Evolutionary conservation across 2,113 vertebrate genomes (phyloP).

Genomic region (Ibidorhyncha struthersii): DNA sequence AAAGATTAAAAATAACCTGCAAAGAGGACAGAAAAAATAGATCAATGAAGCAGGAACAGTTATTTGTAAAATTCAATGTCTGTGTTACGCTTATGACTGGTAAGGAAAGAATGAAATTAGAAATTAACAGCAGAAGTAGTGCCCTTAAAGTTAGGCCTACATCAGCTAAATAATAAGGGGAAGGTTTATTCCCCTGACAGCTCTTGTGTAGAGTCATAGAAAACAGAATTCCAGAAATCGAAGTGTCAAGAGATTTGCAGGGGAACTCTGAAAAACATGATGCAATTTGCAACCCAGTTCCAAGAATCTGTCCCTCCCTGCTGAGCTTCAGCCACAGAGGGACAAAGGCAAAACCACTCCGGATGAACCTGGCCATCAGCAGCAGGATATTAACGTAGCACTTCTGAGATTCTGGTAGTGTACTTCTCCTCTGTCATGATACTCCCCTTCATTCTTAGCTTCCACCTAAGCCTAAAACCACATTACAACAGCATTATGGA

Average conservation of each 20-base stretch:
- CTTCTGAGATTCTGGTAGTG: background rate
- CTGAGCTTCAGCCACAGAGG: background rate
- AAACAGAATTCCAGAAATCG: background rate
- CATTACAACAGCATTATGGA: background rate
- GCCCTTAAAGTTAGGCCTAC: background rate
- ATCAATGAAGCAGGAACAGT: background rate
- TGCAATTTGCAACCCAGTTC: background rate
- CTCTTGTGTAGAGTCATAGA: background rate
- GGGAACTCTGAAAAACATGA: background rate
- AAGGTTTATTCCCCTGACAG: background rate
- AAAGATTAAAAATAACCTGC: background rate
- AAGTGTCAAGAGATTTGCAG: background rate
- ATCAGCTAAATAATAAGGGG: background rate
- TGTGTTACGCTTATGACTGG: background rate
- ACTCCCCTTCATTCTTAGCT: background rate
- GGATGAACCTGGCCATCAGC: background rate
- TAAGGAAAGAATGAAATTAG: background rate
- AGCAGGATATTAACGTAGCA: background rate
- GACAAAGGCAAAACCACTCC: background rate
- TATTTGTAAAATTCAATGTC: background rate
- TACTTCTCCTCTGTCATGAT: background rate
- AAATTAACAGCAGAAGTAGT: background rate
- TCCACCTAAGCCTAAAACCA: background rate
- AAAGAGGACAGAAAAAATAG: background rate
- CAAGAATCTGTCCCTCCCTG: background rate